These are phyloP conservation scores for Poecile atricapillus DNA, from an alignment of 2,113 vertebrate species.

Conservation along the genomic window DNA sequence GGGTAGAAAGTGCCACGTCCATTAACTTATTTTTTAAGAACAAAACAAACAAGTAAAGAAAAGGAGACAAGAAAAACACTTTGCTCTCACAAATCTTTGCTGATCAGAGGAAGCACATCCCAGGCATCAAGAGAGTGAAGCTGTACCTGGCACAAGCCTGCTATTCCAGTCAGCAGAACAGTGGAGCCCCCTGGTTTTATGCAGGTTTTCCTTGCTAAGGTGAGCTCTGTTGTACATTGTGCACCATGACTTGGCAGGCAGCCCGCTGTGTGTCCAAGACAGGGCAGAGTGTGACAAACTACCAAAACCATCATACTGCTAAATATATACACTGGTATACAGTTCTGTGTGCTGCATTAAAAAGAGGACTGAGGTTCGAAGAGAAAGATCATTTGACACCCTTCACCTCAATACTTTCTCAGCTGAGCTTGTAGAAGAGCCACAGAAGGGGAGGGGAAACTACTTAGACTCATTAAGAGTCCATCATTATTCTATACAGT, in stretches of 20 bases:
- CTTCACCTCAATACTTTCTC: not conserved
- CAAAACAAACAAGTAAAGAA: not conserved
- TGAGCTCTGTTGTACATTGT: not conserved
- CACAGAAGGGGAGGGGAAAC: not conserved
- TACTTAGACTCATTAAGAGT: not conserved
- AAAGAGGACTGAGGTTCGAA: not conserved
- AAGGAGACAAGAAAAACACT: not conserved
- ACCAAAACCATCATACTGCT: not conserved
- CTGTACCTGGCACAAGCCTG: rapidly evolving
- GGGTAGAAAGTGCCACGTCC: not conserved
- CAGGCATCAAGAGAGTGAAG: not conserved
- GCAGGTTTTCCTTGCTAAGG: not conserved
- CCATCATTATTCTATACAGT: not conserved
- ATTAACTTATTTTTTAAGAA: not conserved
- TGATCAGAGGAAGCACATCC: not conserved
- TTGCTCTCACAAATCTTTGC: not conserved
- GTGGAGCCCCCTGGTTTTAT: not conserved
- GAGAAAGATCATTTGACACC: not conserved
- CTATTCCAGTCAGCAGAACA: not conserved
- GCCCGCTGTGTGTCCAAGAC: not conserved
- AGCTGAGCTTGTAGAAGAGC: not conserved
- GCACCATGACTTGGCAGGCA: not conserved
- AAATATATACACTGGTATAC: not conserved
- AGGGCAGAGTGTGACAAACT: not conserved
- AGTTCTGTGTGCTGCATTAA: not conserved